Evolutionary conservation across 2,113 vertebrate genomes (phyloP).

Genomic region (Hemichromis elongatus): DNA sequence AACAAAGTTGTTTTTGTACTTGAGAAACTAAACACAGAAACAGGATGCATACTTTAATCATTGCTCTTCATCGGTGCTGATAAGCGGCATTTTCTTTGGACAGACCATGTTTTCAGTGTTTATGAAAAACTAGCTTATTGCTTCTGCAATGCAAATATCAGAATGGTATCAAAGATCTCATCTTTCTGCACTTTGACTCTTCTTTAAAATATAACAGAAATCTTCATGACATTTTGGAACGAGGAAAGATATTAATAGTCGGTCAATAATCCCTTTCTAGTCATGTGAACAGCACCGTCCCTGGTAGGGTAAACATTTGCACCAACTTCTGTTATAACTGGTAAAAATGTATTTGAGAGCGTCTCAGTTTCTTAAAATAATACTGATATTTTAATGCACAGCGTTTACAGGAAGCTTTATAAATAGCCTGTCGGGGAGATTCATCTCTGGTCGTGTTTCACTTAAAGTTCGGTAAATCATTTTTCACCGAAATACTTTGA

Average conservation of each 20-base stretch:
- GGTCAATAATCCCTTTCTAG: background rate
- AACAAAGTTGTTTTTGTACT: background rate
- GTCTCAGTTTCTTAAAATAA: slow-evolving; percentile 66
- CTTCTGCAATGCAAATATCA: background rate
- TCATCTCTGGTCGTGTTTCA: fast-evolving
- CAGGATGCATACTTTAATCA: background rate
- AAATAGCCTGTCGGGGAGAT: slow-evolving; percentile 62
- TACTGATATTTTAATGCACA: slow-evolving; percentile 76
- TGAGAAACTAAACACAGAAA: background rate
- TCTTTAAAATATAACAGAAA: background rate
- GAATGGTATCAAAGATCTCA: background rate
- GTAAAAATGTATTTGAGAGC: slow-evolving; percentile 37
- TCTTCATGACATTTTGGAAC: background rate
- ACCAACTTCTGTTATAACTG: background rate
- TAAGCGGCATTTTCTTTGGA: fast-evolving
- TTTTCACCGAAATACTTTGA: background rate
- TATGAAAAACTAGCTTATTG: background rate
- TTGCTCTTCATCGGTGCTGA: background rate
- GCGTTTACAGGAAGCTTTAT: slow-evolving; percentile 78
- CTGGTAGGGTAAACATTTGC: background rate
- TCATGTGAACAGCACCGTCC: background rate
- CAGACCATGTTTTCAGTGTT: background rate
- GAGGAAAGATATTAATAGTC: background rate
- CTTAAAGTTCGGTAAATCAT: background rate
- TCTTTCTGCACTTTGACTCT: background rate